phyloP scores from a whole-genome alignment of 2,888 invertebrate genomes.

The Cyclophora punctaria region DNA sequence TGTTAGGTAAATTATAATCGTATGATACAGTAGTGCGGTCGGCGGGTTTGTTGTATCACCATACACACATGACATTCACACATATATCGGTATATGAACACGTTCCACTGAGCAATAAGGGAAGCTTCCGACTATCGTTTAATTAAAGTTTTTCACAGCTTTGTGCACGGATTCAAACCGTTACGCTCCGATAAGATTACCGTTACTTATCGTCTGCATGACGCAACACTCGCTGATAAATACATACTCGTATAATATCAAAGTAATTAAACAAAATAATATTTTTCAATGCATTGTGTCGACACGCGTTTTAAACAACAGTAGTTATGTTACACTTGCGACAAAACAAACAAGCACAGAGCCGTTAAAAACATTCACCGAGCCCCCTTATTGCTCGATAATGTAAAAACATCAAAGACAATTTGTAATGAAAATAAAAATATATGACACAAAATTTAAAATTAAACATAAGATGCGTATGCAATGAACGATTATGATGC shows the following conservation, averaged over 20 bases:
- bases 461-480: constrained; percentile 60
- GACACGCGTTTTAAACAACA: constrained; percentile 9
- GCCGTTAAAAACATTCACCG: constrained; percentile 25
- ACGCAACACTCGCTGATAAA: constrained; percentile 28
- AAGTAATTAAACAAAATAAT: constrained; percentile 22
- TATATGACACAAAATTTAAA: constrained; percentile 31
- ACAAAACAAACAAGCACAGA: constrained; percentile 20
- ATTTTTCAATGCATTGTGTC: constrained; percentile 16
- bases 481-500: constrained; percentile 70
- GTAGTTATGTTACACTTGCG: not conserved
- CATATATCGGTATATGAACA: constrained; percentile 51
- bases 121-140: constrained; percentile 27
- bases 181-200: constrained; percentile 28
- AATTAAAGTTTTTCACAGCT: constrained; percentile 29
- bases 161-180: constrained; percentile 25
- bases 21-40: constrained; percentile 29
- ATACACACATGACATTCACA: constrained; percentile 48
- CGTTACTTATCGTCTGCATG: constrained; percentile 21
- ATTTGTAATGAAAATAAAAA: constrained; percentile 46
- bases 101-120: constrained; percentile 61
- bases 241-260: constrained; percentile 20
- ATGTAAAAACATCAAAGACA: constrained; percentile 54
- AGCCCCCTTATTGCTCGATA: constrained; percentile 65
- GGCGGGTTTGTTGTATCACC: constrained; percentile 56
- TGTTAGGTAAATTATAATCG: constrained; percentile 1